Evolutionary conservation across 2,888 invertebrate genomes (phyloP).

Genomic region (Anthophora plumipes): DNA sequence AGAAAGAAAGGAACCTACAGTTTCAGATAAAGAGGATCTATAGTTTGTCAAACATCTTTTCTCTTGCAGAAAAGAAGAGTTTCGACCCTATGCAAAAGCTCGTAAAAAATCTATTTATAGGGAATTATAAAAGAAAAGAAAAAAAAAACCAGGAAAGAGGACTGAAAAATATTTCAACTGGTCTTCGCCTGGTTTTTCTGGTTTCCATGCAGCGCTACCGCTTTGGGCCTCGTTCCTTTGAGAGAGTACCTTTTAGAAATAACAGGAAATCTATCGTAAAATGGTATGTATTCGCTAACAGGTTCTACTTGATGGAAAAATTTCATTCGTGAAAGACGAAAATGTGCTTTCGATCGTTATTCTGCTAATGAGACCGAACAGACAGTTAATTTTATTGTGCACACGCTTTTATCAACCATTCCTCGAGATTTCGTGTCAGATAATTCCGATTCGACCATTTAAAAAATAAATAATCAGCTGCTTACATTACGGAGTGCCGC

Average conservation of each 20-base stretch:
- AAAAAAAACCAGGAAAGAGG: conserved; percentile 3
- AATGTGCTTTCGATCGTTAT: not conserved
- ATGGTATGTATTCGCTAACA: conserved; percentile 6
- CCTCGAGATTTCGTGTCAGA: not conserved
- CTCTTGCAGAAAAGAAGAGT: conserved; percentile 10
- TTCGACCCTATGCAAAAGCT: not conserved
- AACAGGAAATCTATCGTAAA: conserved; percentile 31
- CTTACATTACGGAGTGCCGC: not conserved
- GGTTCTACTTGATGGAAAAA: conserved; percentile 5
- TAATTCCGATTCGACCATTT: not conserved
- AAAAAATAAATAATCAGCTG: not conserved
- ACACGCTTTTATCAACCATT: no score
- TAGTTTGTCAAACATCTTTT: not conserved
- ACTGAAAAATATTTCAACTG: conserved; percentile 33
- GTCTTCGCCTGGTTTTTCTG: conserved; percentile 44
- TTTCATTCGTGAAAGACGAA: not conserved
- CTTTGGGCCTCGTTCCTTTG: not conserved
- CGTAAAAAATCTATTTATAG: conserved; percentile 35
- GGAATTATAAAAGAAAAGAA: conserved; percentile 3
- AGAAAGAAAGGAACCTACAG: not conserved
- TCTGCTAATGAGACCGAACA: not conserved
- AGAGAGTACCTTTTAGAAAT: conserved; percentile 1
- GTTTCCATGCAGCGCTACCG: conserved; percentile 16
- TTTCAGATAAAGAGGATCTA: conserved; percentile 3
- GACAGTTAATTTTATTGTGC: not conserved